Evolutionary conservation across 2,888 invertebrate species (phyloP).

Genomic region (Hydropsyche betteni): DNA sequence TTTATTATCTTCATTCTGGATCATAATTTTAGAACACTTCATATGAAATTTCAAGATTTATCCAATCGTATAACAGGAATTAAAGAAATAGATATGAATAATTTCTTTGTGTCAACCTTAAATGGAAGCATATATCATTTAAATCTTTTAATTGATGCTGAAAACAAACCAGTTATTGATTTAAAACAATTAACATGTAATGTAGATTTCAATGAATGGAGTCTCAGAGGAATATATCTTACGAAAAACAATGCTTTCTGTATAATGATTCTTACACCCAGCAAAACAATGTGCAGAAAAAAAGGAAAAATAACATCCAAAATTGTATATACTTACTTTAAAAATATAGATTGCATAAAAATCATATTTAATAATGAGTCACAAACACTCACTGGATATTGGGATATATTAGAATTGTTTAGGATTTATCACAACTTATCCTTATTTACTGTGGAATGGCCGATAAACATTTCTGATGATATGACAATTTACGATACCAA

Average conservation of each 20-base stretch:
- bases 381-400: not conserved
- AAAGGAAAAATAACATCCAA: not conserved
- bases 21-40: not conserved
- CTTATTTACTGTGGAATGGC: not conserved
- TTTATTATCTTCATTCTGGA: not conserved
- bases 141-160: not conserved
- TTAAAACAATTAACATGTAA: not conserved
- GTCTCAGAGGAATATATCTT: not conserved
- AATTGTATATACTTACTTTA: slow-evolving; percentile 1
- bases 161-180: not conserved
- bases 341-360: not conserved
- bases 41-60: not conserved
- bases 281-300: not conserved
- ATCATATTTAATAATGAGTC: not conserved
- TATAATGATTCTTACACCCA: not conserved
- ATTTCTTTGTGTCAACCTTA: slow-evolving; percentile 2
- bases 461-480: not conserved
- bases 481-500: not conserved
- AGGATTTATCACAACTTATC: not conserved
- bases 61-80: slow-evolving; percentile 16
- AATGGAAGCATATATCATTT: not conserved
- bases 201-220: slow-evolving; percentile 3
- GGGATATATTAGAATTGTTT: slow-evolving; percentile 12
- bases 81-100: not conserved
- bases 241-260: not conserved